phyloP scores from a whole-genome alignment of 1,140 invertebrate genomes.

The Drosophila watanabei region DNA sequence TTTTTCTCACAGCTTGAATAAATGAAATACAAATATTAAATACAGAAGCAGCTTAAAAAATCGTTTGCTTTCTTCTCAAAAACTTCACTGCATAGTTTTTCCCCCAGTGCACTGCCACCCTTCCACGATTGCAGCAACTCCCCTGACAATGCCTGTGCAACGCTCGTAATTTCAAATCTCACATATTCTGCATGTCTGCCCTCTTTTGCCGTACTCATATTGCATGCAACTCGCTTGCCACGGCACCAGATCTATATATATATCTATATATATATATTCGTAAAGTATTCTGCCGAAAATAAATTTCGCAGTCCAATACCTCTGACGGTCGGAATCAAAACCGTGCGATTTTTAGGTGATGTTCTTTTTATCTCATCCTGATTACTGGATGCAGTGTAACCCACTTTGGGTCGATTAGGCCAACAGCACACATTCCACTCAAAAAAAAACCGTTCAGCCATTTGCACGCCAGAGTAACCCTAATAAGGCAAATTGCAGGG shows the following conservation, averaged over 20 bases:
- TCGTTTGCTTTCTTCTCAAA: too few relatives aligned
- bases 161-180: conserved; percentile 35
- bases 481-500: conserved; percentile 46
- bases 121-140: background rate
- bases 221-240: conserved; percentile 14
- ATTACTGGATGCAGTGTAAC: background rate
- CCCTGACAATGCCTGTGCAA: conserved; percentile 8
- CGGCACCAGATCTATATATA: background rate
- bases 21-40: too few relatives aligned
- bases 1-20: too few relatives aligned
- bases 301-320: background rate
- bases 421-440: background rate
- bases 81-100: background rate
- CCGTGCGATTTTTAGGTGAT: background rate
- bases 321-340: background rate
- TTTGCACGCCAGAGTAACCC: conserved; percentile 9
- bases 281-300: conserved; percentile 17
- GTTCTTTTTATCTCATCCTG: background rate
- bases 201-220: conserved; percentile 9
- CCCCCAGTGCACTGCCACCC: background rate
- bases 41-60: too few relatives aligned
- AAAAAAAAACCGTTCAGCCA: conserved; percentile 18
- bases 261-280: background rate
- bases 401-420: conserved; percentile 13
- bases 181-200: conserved; percentile 38